Evolutionary conservation across 2,113 vertebrate species (phyloP), one percentile per base, ranked within the genome.

Genomic region (Pedetes capensis): DNA sequence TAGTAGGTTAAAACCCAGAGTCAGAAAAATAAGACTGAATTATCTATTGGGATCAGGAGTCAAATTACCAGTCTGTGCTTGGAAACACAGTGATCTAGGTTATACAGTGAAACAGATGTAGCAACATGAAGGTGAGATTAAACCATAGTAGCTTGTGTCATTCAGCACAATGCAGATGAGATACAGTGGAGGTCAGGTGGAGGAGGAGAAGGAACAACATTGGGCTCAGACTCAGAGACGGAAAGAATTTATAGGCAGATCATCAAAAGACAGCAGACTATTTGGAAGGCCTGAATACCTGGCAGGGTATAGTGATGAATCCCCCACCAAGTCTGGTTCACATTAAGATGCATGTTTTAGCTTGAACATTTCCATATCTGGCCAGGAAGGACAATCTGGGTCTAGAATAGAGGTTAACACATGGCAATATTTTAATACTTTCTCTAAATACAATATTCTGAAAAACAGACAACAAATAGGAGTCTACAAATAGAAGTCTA

Each of bases 181-280:
- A 93, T 37, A 29, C 23, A 20, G 18, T 16, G 59, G 34, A 93
- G 81, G 75, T 96, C 71, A 63, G 57, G 27, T 34, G 51, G 5
- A 80, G 37, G 27, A 82, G 29, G 44, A 53, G 20, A 17, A 82
- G 61, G 37, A 93, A n/a, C 81, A 93, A 74, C 6, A 3, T 6
- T 34, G 66, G 80, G 27, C 49, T 93, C 34, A 55, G 39, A 51
- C 49, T 87, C 66, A 72, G 71, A 96, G 53, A 86, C 39, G 14
- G 51, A 78, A 93, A 94, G 63, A 95, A 97, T 97, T 96, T 96
- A 95, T 72, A 96, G 90, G 61, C 84, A 90, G 76, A 90, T 95
- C 94, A 95, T 96, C 95, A 96, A 96, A 95, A 95, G 94, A 78
- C 80, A 94, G 64, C 82, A 72, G 84, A 82, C 64, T 72, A 81